Conservation (phyloP, 2,797 vertebrate species). For the Thunnus albacares region DNA sequence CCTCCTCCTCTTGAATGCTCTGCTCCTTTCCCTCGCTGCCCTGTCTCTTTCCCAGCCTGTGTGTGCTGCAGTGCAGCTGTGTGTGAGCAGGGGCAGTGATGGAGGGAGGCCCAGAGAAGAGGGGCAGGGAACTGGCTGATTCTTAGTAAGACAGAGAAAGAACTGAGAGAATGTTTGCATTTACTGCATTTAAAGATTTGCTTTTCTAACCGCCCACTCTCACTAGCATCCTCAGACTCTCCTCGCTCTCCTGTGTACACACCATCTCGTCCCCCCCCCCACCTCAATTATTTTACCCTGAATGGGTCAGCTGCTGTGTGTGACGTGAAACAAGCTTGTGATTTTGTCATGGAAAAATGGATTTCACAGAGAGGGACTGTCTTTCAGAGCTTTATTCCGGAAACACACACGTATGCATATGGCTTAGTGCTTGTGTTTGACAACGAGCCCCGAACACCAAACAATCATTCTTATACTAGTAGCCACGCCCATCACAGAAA, state of each 20-base stretch:
- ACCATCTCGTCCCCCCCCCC: conserved; percentile 19
- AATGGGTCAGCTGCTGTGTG: conserved; percentile 51
- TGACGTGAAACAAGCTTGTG: conserved; percentile 33
- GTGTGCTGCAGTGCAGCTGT: conserved; percentile 72
- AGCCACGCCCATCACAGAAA: no score
- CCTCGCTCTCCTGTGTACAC: conserved; percentile 42
- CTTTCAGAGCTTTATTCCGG: no score
- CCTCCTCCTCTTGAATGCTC: conserved; percentile 30
- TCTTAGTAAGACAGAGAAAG: conserved; percentile 71
- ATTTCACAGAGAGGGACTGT: no score
- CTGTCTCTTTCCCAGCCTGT: conserved; percentile 30
- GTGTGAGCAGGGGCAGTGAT: conserved; percentile 50
- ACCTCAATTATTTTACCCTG: conserved; percentile 51
- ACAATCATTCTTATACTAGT: no score
- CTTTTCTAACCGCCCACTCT: conserved; percentile 78
- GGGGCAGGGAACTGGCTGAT: conserved; percentile 66
- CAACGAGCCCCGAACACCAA: no score
- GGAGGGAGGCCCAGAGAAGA: conserved; percentile 68
- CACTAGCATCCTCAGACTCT: conserved; percentile 60
- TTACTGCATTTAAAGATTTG: conserved; percentile 72
- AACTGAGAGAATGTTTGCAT: conserved; percentile 74
- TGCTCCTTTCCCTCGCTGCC: conserved; percentile 16
- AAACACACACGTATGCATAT: no score
- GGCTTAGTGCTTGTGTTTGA: no score
- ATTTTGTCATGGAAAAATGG: not conserved